A percentile compares a stretch with the other conserved stretches of the same genome.
Conservation (phyloP, 2,888 invertebrate genomes). For the Rhaphigaster nebulosa region DNA sequence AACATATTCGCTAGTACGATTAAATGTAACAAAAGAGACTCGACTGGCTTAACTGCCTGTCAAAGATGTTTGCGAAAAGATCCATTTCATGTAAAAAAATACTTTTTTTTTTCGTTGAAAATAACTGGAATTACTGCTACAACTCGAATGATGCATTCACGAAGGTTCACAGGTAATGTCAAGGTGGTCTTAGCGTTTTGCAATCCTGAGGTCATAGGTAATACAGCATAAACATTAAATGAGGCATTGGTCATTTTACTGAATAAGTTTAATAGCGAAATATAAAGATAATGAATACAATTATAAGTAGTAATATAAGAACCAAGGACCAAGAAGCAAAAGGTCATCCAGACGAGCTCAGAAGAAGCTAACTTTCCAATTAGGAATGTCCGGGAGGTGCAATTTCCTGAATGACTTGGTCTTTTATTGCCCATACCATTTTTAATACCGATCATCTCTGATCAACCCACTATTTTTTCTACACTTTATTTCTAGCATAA, state of each 20-base stretch:
- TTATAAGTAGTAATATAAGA: neutral
- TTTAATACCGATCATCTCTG: too few species aligned
- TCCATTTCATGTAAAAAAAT: too few species aligned
- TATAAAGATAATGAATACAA: neutral
- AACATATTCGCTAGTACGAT: too few species aligned
- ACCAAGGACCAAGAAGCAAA: neutral
- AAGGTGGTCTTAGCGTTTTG: neutral
- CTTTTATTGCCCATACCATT: neutral
- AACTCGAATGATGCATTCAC: neutral
- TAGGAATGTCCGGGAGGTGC: conserved; percentile 29
- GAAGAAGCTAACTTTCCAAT: conserved; percentile 35
- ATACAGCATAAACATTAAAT: neutral
- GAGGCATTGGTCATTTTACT: neutral
- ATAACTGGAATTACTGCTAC: too few species aligned
- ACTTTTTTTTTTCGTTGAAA: too few species aligned
- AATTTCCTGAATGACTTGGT: conserved; percentile 1
- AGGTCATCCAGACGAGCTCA: neutral
- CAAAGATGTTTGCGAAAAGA: too few species aligned
- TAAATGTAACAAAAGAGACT: too few species aligned
- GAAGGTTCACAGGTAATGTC: neutral
- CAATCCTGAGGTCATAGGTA: neutral
- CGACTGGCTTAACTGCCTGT: too few species aligned
- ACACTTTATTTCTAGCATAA: too few species aligned
- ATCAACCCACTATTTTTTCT: too few species aligned
- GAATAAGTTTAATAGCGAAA: neutral